phyloP scores from a whole-genome alignment of 2,888 invertebrate species.

The Herminia tarsipennalis region DNA sequence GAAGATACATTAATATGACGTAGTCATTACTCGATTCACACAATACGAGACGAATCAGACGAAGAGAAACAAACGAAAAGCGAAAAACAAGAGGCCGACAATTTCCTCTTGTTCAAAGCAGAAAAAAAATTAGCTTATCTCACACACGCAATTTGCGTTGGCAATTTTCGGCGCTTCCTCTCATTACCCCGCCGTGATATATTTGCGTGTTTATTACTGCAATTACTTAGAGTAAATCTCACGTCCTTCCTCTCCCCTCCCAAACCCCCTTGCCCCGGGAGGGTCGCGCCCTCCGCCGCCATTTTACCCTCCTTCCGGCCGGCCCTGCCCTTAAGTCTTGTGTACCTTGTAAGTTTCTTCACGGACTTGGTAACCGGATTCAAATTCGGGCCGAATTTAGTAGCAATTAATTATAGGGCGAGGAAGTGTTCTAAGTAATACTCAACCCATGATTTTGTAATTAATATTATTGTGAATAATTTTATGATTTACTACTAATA shows the following conservation, averaged over 20 bases:
- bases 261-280: slow-evolving; percentile 56
- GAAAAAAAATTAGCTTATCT: slow-evolving; percentile 81
- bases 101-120: slow-evolving; percentile 45
- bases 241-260: slow-evolving; percentile 82
- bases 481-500: slow-evolving; percentile 60
- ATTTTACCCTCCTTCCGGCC: slow-evolving; percentile 84
- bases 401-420: slow-evolving; percentile 84
- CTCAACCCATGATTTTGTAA: slow-evolving; percentile 72
- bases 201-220: slow-evolving; percentile 86
- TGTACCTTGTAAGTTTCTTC: slow-evolving; percentile 85
- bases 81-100: slow-evolving; percentile 40
- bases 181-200: slow-evolving; percentile 85
- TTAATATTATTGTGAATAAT: slow-evolving; percentile 75
- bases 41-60: slow-evolving; percentile 38
- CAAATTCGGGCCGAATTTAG: slow-evolving; percentile 85
- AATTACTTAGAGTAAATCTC: slow-evolving; percentile 87
- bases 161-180: slow-evolving; percentile 83
- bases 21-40: slow-evolving; percentile 14
- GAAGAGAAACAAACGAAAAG: slow-evolving; percentile 35
- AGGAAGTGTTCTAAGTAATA: slow-evolving; percentile 77
- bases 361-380: slow-evolving; percentile 84
- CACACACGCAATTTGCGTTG: slow-evolving; percentile 85
- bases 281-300: slow-evolving; percentile 82
- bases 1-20: slow-evolving; percentile 5
- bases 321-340: slow-evolving; percentile 85